Percentiles rank a stretch among this genome's conserved stretches.
Conservation (phyloP, 1,140 invertebrate genomes). For the Cydia amplana region DNA sequence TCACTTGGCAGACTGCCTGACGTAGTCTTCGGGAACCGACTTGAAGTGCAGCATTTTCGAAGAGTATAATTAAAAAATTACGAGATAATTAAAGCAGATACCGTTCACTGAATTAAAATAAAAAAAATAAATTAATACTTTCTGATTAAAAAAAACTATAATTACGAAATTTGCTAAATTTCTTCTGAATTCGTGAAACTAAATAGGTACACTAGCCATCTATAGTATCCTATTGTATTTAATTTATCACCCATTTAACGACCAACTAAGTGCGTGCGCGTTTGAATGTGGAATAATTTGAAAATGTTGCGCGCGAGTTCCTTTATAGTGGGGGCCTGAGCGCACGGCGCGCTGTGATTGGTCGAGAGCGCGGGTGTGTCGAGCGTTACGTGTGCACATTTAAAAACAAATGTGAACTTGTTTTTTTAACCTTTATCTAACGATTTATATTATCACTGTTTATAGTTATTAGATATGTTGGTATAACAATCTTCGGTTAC, state of each 20-base stretch:
- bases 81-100: slow-evolving; percentile 39
- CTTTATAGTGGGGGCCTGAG: slow-evolving; percentile 61
- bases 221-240: slow-evolving; percentile 63
- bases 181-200: slow-evolving; percentile 70
- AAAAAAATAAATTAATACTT: slow-evolving; percentile 46
- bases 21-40: slow-evolving; percentile 65
- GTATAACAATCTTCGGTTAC: not conserved
- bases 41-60: slow-evolving; percentile 71
- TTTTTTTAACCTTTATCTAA: slow-evolving; percentile 37
- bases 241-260: slow-evolving; percentile 76
- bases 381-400: slow-evolving; percentile 36
- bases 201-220: slow-evolving; percentile 71
- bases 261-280: slow-evolving; percentile 43
- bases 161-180: slow-evolving; percentile 50
- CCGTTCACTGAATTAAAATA: slow-evolving; percentile 39
- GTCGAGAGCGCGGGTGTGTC: slow-evolving; percentile 62
- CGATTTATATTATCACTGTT: slow-evolving; percentile 17
- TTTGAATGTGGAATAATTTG: slow-evolving; percentile 51
- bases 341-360: slow-evolving; percentile 56
- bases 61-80: slow-evolving; percentile 40
- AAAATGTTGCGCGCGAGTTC: slow-evolving; percentile 47
- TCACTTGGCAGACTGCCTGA: slow-evolving; percentile 64
- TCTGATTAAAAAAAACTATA: slow-evolving; percentile 44
- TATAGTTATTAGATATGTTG: slow-evolving; percentile 3
- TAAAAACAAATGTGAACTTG: slow-evolving; percentile 22